Evolutionary conservation across 2,797 vertebrate genomes (phyloP).

Genomic region (Lemur catta): DNA sequence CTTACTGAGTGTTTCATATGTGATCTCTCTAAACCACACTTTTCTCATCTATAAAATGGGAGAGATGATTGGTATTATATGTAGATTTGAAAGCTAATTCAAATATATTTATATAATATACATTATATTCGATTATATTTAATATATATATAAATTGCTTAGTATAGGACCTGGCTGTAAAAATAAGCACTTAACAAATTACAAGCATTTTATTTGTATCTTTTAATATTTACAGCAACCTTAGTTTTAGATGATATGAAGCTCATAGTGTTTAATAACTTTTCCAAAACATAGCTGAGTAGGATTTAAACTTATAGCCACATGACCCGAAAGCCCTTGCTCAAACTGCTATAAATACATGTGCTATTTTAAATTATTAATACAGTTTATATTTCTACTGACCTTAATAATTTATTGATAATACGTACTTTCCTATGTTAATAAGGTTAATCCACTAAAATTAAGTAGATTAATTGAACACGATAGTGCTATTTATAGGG

Average conservation of each 20-base stretch:
- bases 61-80: neutral
- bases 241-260: slow-evolving; percentile 11
- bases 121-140: neutral
- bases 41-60: neutral
- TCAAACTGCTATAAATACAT: neutral
- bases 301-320: neutral
- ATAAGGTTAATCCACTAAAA: slow-evolving; percentile 7
- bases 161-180: neutral
- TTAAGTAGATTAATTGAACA: neutral
- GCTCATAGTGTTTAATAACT: neutral
- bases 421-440: neutral
- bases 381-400: neutral
- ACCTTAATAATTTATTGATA: neutral
- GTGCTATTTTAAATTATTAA: neutral
- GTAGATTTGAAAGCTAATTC: neutral
- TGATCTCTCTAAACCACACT: neutral
- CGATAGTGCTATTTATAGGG: neutral
- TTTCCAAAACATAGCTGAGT: neutral
- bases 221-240: neutral
- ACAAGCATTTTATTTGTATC: neutral
- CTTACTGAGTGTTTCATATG: neutral
- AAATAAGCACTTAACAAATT: neutral
- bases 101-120: neutral
- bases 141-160: neutral
- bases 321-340: neutral